A percentile compares a stretch with the other conserved stretches of the same genome.
These are phyloP conservation scores for Eulemur albifrons DNA, from an alignment of 2,797 vertebrate genomes.

Conservation along the genomic window DNA sequence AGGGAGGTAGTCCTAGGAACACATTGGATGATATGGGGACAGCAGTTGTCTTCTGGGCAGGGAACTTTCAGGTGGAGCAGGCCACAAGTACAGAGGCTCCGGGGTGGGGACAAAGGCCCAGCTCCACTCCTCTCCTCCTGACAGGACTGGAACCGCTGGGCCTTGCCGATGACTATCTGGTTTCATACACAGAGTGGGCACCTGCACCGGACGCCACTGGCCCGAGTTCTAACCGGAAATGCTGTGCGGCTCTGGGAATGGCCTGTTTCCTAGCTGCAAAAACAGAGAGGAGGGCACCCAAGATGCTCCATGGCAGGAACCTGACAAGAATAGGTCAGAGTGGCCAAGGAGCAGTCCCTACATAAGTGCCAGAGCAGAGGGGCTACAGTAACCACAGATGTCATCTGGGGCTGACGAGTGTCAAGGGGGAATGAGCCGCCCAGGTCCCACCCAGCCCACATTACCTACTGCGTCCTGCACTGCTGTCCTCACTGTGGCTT, in stretches of 20 bases:
- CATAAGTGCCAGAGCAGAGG: fast-evolving
- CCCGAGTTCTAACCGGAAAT: neutral
- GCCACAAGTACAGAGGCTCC: neutral
- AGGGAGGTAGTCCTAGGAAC: neutral
- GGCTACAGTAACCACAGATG: fast-evolving
- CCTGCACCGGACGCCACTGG: neutral
- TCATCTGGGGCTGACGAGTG: fast-evolving
- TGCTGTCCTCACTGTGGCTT: constrained; percentile 87
- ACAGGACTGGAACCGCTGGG: fast-evolving
- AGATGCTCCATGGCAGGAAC: fast-evolving
- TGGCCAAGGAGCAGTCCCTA: fast-evolving
- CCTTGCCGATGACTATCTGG: neutral
- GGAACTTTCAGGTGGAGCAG: neutral
- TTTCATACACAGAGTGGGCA: neutral
- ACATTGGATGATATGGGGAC: fast-evolving
- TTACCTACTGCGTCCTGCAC: constrained; percentile 87
- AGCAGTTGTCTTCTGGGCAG: neutral
- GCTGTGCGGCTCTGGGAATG: neutral
- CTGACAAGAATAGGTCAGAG: fast-evolving
- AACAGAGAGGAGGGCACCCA: neutral
- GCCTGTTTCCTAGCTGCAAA: neutral
- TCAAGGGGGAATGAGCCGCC: fast-evolving
- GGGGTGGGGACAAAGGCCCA: neutral
- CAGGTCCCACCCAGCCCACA: fast-evolving
- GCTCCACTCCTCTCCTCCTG: neutral